Evolutionary conservation across 37 sponge, comb jelly and placozoan species (phyloP).

Genomic region (Cliona cf. orientalis): DNA sequence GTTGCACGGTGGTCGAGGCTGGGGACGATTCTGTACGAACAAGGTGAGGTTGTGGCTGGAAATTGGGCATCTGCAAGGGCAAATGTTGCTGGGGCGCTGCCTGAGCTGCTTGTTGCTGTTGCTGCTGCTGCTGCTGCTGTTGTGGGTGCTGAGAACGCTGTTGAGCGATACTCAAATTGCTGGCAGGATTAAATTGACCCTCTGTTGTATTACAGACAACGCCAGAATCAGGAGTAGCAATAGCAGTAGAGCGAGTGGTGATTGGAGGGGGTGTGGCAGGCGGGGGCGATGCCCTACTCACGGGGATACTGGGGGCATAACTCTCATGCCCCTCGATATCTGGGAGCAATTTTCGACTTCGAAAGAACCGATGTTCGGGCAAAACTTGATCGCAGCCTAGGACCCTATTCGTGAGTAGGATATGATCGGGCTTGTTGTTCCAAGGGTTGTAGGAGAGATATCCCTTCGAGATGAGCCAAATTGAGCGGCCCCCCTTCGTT

Average conservation of each 20-base stretch:
- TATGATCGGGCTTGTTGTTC: constrained; percentile 79
- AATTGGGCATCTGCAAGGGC: too few relatives aligned
- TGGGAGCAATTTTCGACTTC: constrained; percentile 25
- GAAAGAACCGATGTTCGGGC: constrained; percentile 52
- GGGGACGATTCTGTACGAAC: too few relatives aligned
- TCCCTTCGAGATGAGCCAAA: constrained; percentile 71
- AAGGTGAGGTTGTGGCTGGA: too few relatives aligned
- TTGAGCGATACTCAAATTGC: too few relatives aligned
- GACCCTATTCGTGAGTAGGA: constrained; percentile 47
- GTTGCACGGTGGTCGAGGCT: too few relatives aligned
- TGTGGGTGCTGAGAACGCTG: not conserved
- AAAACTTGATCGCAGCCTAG: constrained; percentile 71
- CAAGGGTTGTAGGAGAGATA: constrained; percentile 77
- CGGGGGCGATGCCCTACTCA: too few relatives aligned
- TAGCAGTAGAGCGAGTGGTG: not conserved
- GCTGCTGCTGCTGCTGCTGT: constrained; percentile 12
- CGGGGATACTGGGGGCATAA: not conserved
- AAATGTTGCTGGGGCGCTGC: too few relatives aligned
- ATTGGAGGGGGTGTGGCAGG: not conserved
- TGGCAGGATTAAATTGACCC: not conserved
- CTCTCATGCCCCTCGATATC: constrained; percentile 26
- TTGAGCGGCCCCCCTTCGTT: constrained; percentile 52
- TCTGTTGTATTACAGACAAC: not conserved
- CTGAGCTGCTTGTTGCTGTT: too few relatives aligned
- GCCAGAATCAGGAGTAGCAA: not conserved